Evolutionary conservation across 2,888 invertebrate genomes (phyloP), one percentile per base, ranked within the genome.

Genomic region (Morpho deidamia): DNA sequence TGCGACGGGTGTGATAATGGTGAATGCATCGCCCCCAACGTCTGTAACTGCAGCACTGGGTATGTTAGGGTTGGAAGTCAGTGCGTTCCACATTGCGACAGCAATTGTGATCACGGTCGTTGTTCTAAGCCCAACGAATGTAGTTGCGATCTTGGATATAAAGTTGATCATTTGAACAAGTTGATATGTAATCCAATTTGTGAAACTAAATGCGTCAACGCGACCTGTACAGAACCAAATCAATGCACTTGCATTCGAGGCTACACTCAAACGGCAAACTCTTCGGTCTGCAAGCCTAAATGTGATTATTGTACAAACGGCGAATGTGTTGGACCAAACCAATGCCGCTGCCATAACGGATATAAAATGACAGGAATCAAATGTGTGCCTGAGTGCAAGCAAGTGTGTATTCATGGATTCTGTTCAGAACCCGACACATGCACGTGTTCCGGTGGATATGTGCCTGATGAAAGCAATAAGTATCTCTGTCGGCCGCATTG

Each of bases 21-120:
- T 4, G 56, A 53, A 11, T 90, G 91, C 55, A 61, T 73, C 4
- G 78, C 69, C 0, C 83, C 83, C 0, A 68, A 81, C 0, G 62
- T 66, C 9, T 90, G 86, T 53, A 60, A 65, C 7, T 76, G 76
- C 51, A 51, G 59, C 2, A 49, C 53, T 4, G 74, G 68, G 0
- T 70, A 70, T 47, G 12, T 51, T 10, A 56, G 52, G 42, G 44
- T 42, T 59, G 59, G 51, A 42, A 59, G 48, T 2, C 43, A n/a
- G 41, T 64, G 63, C 43, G 33, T 37, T 8, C 59, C 59, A 7
- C 14, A 47, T 8, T 61, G 61, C 11, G 40, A 49, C 7, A 14
- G 37, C 11, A 44, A 53, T 0, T 91, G 91, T 58, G 58, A 63
- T 8, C 61, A 69, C 7, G 84, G 82, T 58, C 11, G 45, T 8